Conservation (phyloP, 1,140 invertebrate genomes). For the Odontomachus brunneus region DNA sequence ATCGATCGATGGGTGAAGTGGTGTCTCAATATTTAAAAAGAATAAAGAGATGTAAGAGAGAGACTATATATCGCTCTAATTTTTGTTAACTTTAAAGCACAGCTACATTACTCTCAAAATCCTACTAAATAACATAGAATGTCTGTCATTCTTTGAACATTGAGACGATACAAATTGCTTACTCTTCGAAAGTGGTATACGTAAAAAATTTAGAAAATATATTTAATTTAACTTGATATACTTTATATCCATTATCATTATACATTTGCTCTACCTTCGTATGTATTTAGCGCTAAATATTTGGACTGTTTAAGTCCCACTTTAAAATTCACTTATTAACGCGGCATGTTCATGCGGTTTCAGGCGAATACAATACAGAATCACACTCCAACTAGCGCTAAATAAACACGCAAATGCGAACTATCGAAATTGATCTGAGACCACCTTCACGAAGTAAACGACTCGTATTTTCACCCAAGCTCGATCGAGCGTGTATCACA, state of each 20-base stretch:
- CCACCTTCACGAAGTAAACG: not conserved
- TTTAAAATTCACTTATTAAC: not conserved
- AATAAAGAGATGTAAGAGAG: not conserved
- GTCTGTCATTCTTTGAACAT: not conserved
- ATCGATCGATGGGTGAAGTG: conserved; percentile 42
- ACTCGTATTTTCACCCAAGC: conserved; percentile 36
- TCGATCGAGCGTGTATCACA: conserved; percentile 32
- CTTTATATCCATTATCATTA: too few species aligned
- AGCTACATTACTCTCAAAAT: not conserved
- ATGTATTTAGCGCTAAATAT: too few species aligned
- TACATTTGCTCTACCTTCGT: too few species aligned
- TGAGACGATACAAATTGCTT: not conserved
- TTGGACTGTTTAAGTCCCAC: not conserved
- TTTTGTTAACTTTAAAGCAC: not conserved
- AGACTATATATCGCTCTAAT: not conserved
- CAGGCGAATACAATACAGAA: conserved; percentile 9
- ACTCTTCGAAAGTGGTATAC: not conserved
- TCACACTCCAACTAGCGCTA: not conserved
- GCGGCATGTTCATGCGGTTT: conserved; percentile 26
- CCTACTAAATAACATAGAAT: not conserved
- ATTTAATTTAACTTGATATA: too few species aligned
- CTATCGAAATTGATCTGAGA: conserved; percentile 14
- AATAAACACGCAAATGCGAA: not conserved
- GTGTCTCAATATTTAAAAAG: not conserved
- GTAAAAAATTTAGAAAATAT: not conserved